Base-by-base conservation (phyloP, 1,140 invertebrate species). In the Drosophila nasuta region DNA sequence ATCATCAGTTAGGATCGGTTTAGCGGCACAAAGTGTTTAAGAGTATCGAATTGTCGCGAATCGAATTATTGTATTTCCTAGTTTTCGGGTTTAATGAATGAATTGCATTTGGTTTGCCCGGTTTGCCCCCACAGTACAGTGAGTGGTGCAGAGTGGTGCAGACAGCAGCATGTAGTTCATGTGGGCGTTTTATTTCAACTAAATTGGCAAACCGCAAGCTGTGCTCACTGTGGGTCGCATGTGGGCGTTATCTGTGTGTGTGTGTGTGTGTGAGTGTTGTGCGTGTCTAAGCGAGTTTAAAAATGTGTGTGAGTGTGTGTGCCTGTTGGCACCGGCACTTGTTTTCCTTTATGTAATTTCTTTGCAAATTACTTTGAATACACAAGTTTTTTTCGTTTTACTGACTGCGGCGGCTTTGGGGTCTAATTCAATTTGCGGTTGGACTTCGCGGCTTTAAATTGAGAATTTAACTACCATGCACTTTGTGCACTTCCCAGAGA, bases 311-410 rank as follows among this genome's bases (percentile, higher is more conserved):
- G 49, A 20, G 43, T 57, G n/a, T 59, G 30, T 62, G 35, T 57
- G 60, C 13, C 35, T 71, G 54, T 71, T 60, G 51, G 72, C 56
- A 65, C 49, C 60, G 80, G 85, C 82, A 87, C 82, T 87, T 87
- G 83, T 87, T 88, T 88, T 88, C 80, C 70, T 78, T 87, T 88
- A 88, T 87, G 77, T 83, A 87, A 88, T 87, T 87, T 88, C 83
- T 75, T 88, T 83, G 82, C 82, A 82, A 87, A 88, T 87, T 77
- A 83, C 77, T 82, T 71, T 77, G 79, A 79, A 52, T 68, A 78
- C 65, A 68, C 66, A 71, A 70, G 57, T 70, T 71, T 43, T 43
- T 38, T 75, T 46, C 20, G 20, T 38, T 38, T 75, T 46, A 66
- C 38, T 35, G 33, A 13, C 43, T 30, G 38, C 33, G 45, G 54